These are phyloP conservation scores for Caenorhabditis inopinata DNA, from an alignment of 1,140 invertebrate genomes.

Conservation along the genomic window DNA sequence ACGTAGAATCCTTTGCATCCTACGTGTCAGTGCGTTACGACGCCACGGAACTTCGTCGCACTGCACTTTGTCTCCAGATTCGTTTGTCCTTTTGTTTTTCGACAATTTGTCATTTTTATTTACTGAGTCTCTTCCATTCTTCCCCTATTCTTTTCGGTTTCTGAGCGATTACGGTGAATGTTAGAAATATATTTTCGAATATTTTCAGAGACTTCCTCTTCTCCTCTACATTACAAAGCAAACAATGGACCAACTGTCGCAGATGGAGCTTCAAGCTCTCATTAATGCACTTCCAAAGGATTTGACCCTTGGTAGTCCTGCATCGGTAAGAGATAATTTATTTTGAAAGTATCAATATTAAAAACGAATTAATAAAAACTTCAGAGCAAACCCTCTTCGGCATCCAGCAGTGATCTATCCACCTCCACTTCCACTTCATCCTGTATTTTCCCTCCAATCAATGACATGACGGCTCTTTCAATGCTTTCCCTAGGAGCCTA, in stretches of 20 bases:
- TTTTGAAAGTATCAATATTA: neutral
- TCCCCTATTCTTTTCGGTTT: neutral
- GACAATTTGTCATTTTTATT: conserved; percentile 29
- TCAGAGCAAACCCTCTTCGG: neutral
- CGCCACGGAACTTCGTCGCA: neutral
- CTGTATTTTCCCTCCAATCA: neutral
- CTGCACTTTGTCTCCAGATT: conserved; percentile 28
- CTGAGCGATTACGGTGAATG: neutral
- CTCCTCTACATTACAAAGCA: too few species aligned
- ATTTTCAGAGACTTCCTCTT: conserved; percentile 1
- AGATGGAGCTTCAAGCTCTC: neutral
- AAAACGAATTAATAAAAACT: neutral
- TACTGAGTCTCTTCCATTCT: neutral
- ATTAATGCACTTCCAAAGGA: neutral
- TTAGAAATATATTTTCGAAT: neutral
- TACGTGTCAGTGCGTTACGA: neutral
- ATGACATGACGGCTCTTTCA: neutral
- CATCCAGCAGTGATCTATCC: neutral
- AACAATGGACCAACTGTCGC: conserved; percentile 9
- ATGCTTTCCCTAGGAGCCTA: conserved; percentile 25
- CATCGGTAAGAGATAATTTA: neutral
- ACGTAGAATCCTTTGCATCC: too few species aligned
- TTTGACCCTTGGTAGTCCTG: conserved; percentile 3
- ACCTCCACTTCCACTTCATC: neutral
- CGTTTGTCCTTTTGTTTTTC: conserved; percentile 25